phyloP scores from a whole-genome alignment of 2,888 invertebrate genomes.

The Busseola fusca region DNA sequence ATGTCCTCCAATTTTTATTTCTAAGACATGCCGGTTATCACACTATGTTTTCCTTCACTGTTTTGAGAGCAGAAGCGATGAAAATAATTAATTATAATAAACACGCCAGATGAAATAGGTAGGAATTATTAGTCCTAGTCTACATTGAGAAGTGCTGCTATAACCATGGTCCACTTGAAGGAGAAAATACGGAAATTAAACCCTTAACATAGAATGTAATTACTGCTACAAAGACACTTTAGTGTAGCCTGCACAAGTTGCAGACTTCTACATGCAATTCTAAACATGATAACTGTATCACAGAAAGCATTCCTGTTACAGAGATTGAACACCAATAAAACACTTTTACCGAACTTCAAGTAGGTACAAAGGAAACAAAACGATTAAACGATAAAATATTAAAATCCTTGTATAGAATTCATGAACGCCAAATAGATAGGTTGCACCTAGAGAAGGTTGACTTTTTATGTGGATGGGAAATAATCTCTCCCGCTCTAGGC shows the following conservation, averaged over 20 bases:
- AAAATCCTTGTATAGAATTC: constrained; percentile 47
- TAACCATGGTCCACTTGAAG: no score
- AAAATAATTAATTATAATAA: no score
- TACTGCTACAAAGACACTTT: not conserved
- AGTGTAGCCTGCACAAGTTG: not conserved
- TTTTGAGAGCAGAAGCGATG: no score
- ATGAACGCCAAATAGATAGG: not conserved
- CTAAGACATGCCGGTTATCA: no score
- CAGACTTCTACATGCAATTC: not conserved
- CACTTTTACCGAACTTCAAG: constrained; percentile 12
- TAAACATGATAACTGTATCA: constrained; percentile 19
- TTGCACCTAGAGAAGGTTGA: not conserved
- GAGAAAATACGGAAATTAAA: no score
- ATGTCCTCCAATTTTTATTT: no score
- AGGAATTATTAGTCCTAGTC: not conserved
- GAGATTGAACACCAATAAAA: constrained; percentile 24
- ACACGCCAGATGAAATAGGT: not conserved
- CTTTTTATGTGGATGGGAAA: no score
- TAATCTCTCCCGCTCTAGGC: no score
- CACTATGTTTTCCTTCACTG: no score
- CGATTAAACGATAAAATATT: constrained; percentile 43
- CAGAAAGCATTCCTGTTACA: constrained; percentile 18
- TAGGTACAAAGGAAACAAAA: constrained; percentile 27
- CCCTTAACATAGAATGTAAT: no score
- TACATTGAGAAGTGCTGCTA: constrained; percentile 11